Evolutionary conservation across 2,888 invertebrate species (phyloP).

Genomic region (Morpho deidamia): DNA sequence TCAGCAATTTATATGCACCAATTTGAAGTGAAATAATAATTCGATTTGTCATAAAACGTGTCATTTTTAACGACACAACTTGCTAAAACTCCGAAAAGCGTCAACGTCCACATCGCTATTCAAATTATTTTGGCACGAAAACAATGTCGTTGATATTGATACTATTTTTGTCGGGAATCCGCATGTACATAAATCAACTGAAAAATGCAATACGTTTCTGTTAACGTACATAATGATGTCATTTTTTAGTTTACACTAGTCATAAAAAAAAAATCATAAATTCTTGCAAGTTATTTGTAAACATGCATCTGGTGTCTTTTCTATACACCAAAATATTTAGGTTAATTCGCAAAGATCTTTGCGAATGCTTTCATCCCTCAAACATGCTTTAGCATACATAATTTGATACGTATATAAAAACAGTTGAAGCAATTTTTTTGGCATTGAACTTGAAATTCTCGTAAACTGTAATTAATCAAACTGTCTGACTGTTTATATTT

Average conservation of each 20-base stretch:
- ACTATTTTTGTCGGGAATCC: constrained; percentile 58
- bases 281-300: too few relatives aligned
- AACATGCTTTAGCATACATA: too few relatives aligned
- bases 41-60: neutral
- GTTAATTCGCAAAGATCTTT: too few relatives aligned
- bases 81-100: constrained; percentile 25
- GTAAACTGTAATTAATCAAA: constrained; percentile 4
- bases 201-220: constrained; percentile 26
- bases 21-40: too few relatives aligned
- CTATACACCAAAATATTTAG: neutral
- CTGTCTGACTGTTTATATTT: too few relatives aligned
- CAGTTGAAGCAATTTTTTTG: neutral
- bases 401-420: too few relatives aligned
- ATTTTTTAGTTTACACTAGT: neutral
- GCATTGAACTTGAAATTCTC: constrained; percentile 7
- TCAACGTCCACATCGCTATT: constrained; percentile 67
- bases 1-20: too few relatives aligned
- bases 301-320: too few relatives aligned
- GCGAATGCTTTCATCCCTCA: too few relatives aligned
- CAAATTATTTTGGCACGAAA: constrained; percentile 69
- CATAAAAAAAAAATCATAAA: too few relatives aligned
- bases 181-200: constrained; percentile 22
- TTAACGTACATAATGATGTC: neutral
- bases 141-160: constrained; percentile 64
- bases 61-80: constrained; percentile 3